Evolutionary conservation across 2,113 vertebrate species (phyloP), one percentile per base, ranked within the genome.

Genomic region (Jacana jacana): DNA sequence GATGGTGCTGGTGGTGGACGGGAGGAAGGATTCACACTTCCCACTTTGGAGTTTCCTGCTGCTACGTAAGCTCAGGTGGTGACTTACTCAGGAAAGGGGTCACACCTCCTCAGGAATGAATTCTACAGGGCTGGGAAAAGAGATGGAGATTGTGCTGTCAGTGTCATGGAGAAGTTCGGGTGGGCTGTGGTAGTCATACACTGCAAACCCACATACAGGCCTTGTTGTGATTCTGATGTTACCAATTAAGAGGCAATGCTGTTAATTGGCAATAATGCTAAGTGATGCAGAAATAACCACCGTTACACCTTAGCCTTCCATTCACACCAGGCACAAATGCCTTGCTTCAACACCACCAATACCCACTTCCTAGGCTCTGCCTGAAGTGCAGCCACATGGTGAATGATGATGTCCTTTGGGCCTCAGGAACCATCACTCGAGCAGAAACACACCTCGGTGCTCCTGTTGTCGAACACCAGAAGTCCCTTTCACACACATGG

Each of bases 31-130:
- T 18, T 58, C 23, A 2, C 11, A 2, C 7, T 22, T 66, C 77
- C 84, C 46, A 13, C 57, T 51, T 1, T 3, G 52, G 27, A 54
- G n/a, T 40, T 72, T 55, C 76, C 87, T 76, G 57, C 20, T 57
- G 39, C 44, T 31, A 1, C 1, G 0, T 39, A 44, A 78, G 39
- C 33, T n/a, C 1, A 0, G n/a, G 6, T n/a, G 13, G 13, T 64
- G 17, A 27, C 13, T 16, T 10, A 8, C 24, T 42, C 20, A 0
- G 51, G 61, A 73, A 11, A 20, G 71, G 61, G 71, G 37, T 66
- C 51, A 54, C 46, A n/a, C 17, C 81, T 82, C 61, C 37, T 24
- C 48, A 19, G 71, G 48, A 37, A 49, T 6, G 4, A 55, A 69
- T 60, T 46, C 58, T 76, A 57, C 13, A 22, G 65, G 39, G 28